Base-by-base conservation (phyloP, 2,797 vertebrate genomes). In the Martes flavigula region DNA sequence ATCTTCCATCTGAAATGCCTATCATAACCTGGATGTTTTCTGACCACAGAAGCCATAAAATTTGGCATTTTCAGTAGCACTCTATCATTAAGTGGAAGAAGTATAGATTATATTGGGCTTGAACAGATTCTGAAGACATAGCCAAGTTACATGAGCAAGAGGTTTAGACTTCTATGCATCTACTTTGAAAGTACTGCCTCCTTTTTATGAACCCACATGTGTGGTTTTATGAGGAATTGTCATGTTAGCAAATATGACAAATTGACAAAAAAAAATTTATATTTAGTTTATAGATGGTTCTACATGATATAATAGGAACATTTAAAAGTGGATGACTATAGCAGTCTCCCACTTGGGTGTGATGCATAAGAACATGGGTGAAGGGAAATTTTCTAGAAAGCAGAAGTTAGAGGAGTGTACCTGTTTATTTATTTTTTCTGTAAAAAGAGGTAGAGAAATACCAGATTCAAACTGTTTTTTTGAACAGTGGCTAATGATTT, bases 261-360 rank as follows among this genome's bases (percentile, higher is more conserved):
- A n/a, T 27, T 90, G 18, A 77, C 60, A 35, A 93, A 73, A 30
- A 83, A 92, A 30, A 81, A 27, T 40, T 48, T 20, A 35, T 14
- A 32, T 91, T 75, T 54, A 32, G 5, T n/a, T 70, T 83, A 54
- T 56, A 11, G 2, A 23, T 40, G 25, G 17, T 32, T 58, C n/a
- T 32, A 54, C 9, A 38, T 40, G 51, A 70, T 60, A 20, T 20
- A 30, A 30, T 90, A 38, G 23, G 27, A 48, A 21, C 32, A 87
- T 15, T 54, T 77, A 40, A 48, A 35, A 82, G 7, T 56, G 20
- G 12, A 5, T 46, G 27, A 30, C 40, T 43, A 0, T 43, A 48
- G 27, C 23, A 20, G 13, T 48, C 14, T 51, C 0, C 11, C 20
- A 18, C 0, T 77, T 0, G 11, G 8, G 12, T n/a, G 38, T 58